Percentiles rank a stretch among this genome's conserved stretches.
These are phyloP conservation scores for Hippasteria phrygiana DNA, from an alignment of 53 echinoderm and acorn worm genomes.

Conservation along the genomic window DNA sequence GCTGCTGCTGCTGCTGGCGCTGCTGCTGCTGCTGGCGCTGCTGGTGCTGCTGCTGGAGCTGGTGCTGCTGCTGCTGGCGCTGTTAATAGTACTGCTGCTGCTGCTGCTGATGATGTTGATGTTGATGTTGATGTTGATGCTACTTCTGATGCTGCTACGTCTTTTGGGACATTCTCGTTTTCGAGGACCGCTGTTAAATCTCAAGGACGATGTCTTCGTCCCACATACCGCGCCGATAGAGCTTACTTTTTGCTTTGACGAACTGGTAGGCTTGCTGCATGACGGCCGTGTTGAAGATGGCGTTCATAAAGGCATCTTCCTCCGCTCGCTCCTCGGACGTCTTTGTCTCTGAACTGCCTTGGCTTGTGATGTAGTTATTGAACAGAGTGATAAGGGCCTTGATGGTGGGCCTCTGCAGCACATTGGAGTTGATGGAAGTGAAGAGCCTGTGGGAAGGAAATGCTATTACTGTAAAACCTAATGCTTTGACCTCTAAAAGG, in stretches of 20 bases:
- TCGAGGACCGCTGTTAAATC: not conserved
- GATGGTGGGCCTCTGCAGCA: conserved; percentile 60
- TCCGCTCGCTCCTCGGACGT: conserved; percentile 58
- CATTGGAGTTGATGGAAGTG: conserved; percentile 25
- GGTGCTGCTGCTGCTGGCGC: no score
- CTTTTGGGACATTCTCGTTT: not conserved
- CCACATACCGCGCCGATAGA: no score
- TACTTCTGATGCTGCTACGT: not conserved
- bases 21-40: no score
- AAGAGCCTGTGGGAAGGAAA: conserved; percentile 52
- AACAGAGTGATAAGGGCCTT: conserved; percentile 68
- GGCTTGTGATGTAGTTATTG: conserved; percentile 74
- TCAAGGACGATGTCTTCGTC: not conserved
- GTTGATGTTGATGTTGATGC: no score
- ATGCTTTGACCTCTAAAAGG: no score
- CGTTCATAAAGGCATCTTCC: conserved; percentile 74
- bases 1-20: no score
- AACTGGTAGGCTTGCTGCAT: conserved; percentile 70
- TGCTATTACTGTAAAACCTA: no score
- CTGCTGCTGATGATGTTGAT: no score
- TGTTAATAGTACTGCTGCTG: no score
- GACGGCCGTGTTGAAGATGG: conserved; percentile 72
- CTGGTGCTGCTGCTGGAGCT: no score
- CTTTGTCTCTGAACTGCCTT: conserved; percentile 56
- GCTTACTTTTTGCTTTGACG: conserved; percentile 69